Percentiles rank a stretch among this genome's conserved stretches.
Evolutionary conservation across 30 jellyfish, hydroid and myxozoan genomes (phyloP).

Genomic region (Aurelia aurita complex sp. Pacific): DNA sequence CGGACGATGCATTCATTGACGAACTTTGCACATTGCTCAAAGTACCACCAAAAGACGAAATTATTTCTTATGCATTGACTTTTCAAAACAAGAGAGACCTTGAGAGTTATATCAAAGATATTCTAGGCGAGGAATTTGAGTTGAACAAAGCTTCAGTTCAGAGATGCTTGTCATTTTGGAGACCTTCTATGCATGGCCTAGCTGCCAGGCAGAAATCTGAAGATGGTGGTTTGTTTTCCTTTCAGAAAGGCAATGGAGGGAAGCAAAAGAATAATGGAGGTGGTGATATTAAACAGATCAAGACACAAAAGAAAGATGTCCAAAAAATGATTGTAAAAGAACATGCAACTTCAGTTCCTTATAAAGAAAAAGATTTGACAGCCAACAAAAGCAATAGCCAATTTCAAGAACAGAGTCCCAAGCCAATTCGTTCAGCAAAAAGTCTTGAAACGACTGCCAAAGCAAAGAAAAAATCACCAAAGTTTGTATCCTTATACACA

Average conservation of each 20-base stretch:
- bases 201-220: background rate
- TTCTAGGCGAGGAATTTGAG: conserved; percentile 26
- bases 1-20: conserved; percentile 39
- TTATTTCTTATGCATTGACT: conserved; percentile 48
- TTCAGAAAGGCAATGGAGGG: background rate
- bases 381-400: background rate
- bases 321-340: conserved; percentile 14
- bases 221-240: conserved; percentile 6
- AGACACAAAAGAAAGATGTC: conserved; percentile 7
- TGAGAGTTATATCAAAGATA: conserved; percentile 30
- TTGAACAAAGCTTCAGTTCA: background rate
- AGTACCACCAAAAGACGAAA: conserved; percentile 65
- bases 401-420: background rate
- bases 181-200: conserved; percentile 34
- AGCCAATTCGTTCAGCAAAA: background rate
- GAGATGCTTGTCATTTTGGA: conserved; percentile 56
- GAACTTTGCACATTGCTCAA: conserved; percentile 31
- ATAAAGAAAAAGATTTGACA: conserved; percentile 27
- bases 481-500: conserved; percentile 86
- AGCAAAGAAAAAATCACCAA: conserved; percentile 56
- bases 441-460: background rate
- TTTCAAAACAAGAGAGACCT: conserved; percentile 69
- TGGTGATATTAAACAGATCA: background rate
- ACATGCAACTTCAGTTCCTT: conserved; percentile 29
- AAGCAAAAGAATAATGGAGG: conserved; percentile 5